Evolutionary conservation across 2,113 vertebrate genomes (phyloP).

Genomic region (Oriolus oriolus): DNA sequence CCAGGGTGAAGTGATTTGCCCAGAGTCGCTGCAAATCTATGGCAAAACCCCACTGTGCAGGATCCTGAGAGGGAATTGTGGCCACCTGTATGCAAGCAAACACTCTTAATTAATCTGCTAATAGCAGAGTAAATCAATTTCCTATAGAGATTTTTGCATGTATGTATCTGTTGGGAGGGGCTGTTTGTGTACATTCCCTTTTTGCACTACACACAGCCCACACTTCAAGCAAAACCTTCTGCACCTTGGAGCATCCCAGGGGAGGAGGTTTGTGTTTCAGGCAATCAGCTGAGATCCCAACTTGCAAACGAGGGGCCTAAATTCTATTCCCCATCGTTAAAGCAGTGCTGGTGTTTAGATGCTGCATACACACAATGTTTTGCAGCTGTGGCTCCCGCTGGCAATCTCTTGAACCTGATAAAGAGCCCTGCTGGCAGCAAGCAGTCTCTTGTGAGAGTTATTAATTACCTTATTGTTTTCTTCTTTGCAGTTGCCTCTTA

Average conservation of each 20-base stretch:
- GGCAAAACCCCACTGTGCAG: neutral
- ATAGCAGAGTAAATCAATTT: neutral
- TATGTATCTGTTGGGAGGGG: accelerated
- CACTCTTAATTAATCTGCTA: neutral
- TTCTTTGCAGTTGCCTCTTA: neutral
- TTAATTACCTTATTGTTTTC: neutral
- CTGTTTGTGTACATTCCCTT: neutral
- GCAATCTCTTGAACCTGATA: neutral
- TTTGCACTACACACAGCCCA: neutral
- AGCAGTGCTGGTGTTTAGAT: neutral
- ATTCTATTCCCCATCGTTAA: neutral
- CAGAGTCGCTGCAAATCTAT: neutral
- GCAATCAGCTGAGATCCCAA: neutral
- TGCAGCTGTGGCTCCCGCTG: neutral
- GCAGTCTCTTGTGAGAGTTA: neutral
- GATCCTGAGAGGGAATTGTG: neutral
- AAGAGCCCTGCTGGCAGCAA: neutral
- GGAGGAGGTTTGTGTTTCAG: neutral
- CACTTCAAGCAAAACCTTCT: neutral
- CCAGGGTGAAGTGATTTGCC: neutral
- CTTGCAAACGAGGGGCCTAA: neutral
- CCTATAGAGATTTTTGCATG: accelerated
- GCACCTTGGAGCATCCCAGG: neutral
- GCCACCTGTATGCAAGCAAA: neutral
- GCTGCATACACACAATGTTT: neutral